Evolutionary conservation across 2,113 vertebrate species (phyloP), one percentile per base, ranked within the genome.

Genomic region (Tupaia tana): DNA sequence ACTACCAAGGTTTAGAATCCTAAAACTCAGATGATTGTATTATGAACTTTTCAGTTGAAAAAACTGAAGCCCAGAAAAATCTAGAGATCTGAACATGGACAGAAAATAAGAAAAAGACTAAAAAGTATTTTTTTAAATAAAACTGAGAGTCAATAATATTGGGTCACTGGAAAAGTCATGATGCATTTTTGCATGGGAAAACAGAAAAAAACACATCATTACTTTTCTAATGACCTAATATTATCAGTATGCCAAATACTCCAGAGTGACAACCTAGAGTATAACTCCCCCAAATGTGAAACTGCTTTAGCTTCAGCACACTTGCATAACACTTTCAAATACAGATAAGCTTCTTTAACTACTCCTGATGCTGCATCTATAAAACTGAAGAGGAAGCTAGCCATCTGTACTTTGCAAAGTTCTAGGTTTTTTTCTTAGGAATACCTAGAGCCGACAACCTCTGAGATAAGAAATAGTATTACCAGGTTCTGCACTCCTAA

Each of bases 21-120:
- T 59, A 58, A 43, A 77, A 54, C 20, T 56, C 91, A 82, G 89
- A 95, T 54, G 25, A 75, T 43, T 43, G 43, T 31, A n/a, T 20
- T n/a, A 18, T 86, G 29, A 95, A 82, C 1, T 80, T 94, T 54
- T 59, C 77, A 90, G 79, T 0, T 80, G 4, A 94, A 84, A 18
- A 85, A 81, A 81, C 0, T 69, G 25, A 97, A 83, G n/a, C 10
- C 54, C 54, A 75, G 54, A 43, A 96, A 96, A 94, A 81, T 75
- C 31, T 20, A 79, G 63, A 95, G 24, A 7, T 66, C 66, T 84
- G 31, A 67, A n/a, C 5, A 86, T 19, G 24, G 31, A 10, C 61
- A 70, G 56, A 69, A 25, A 91, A 86, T 4, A 67, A 77, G 52
- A n/a, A 75, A 31, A 58, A 66, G 19, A 84, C 15, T 54, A 73